These are phyloP conservation scores for Thamnaconus septentrionalis DNA, from an alignment of 2,113 vertebrate genomes.

Conservation along the genomic window DNA sequence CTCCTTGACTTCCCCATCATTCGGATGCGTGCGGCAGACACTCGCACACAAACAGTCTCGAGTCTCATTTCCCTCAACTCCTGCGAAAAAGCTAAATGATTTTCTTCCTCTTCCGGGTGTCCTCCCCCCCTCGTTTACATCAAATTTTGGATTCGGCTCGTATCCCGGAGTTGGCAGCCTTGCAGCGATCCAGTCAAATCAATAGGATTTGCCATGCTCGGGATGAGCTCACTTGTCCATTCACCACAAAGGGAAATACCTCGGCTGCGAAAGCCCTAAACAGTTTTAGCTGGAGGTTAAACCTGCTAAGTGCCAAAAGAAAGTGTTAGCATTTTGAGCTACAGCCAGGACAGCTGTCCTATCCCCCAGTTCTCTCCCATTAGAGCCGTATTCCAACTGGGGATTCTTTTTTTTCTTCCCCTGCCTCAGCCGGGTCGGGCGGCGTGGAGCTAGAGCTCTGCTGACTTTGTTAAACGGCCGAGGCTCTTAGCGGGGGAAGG, in stretches of 20 bases:
- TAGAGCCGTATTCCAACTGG: neutral
- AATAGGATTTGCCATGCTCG: conserved; percentile 47
- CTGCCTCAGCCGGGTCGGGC: neutral
- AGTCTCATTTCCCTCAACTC: conserved; percentile 23
- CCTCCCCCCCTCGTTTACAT: conserved; percentile 30
- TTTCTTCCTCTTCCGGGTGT: conserved; percentile 17
- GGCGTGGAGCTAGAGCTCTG: neutral
- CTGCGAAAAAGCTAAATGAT: conserved; percentile 9
- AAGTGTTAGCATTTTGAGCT: conserved; percentile 6
- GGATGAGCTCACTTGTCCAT: conserved; percentile 41
- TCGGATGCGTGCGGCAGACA: neutral
- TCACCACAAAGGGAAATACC: conserved; percentile 38
- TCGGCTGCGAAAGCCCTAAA: conserved; percentile 20
- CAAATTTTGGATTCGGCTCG: conserved; percentile 24
- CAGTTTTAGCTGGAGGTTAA: conserved; percentile 15
- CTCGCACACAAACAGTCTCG: conserved; percentile 3
- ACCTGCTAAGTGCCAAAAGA: conserved; percentile 15
- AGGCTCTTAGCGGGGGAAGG: neutral
- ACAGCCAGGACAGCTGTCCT: conserved; percentile 8
- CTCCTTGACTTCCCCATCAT: neutral
- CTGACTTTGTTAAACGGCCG: neutral
- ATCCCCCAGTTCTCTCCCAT: neutral
- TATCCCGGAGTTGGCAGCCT: conserved; percentile 24
- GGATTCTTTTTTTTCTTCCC: neutral
- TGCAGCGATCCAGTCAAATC: conserved; percentile 40